Evolutionary conservation across 2,888 invertebrate genomes (phyloP), one percentile per base, ranked within the genome.

Genomic region (Scrobipalpa atriplicella): DNA sequence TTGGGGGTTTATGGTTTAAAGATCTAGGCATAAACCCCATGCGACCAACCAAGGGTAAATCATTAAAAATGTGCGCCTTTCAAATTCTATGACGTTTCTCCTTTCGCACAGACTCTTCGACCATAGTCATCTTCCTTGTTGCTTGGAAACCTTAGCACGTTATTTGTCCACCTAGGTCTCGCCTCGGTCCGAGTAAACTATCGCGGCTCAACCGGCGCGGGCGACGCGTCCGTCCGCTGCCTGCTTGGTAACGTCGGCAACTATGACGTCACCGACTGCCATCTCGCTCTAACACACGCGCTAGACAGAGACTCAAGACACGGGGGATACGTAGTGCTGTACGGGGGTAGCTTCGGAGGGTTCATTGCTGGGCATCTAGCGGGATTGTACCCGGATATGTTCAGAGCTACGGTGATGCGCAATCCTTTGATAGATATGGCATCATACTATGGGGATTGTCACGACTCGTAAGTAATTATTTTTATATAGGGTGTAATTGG

Each of bases 311-410:
- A 85, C 66, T 68, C 16, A 67, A 73, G 70, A 65, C 66, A 81
- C 52, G 52, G 61, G 67, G 66, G 68, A 1, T 70, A 73, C 13
- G 72, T 80, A 5, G 65, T 86, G 1, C 70, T 92, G 0, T 94
- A 94, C 77, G 98, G 98, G n/a, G 98, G 97, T 1, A 98, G 98
- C 62, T 98, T 98, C 83, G 98, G 98, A 2, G 98, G 98, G n/a
- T 97, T 98, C 81, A 90, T 98, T 5, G 95, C 95, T 0, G 94
- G 95, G 0, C 97, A 98, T 85, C 85, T 98, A 52, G 95, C 96
- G 74, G 98, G 96, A 0, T 95, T 95, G 75, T 95, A 95, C 87
- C 96, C 97, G 9, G 96, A 94, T 63, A 86, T 88, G 77, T 98
- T 95, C 84, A 95, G 94, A 80, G 96, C 95, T 19, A 95, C 96